These are phyloP conservation scores for Ophiothrix spiculata DNA, from an alignment of 35 echinoderm and acorn worm species.

Conservation along the genomic window DNA sequence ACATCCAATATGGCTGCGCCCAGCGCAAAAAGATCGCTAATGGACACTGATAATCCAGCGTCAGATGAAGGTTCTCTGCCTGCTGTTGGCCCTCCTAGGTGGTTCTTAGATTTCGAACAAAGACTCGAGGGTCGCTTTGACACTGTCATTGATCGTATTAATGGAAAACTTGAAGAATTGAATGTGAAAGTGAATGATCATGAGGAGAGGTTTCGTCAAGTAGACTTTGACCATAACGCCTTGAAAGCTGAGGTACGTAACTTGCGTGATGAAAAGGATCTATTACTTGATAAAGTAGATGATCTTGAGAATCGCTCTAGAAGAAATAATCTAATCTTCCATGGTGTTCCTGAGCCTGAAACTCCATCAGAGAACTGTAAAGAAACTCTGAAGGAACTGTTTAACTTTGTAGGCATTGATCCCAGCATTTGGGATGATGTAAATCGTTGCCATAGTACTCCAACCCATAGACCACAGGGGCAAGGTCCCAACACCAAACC, in stretches of 20 bases:
- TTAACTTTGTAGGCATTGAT: neutral
- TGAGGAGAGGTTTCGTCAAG: neutral
- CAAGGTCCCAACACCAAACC: neutral
- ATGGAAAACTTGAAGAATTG: neutral
- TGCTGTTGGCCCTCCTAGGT: neutral
- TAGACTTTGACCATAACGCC: neutral
- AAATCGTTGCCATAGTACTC: no score
- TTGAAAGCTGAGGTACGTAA: neutral
- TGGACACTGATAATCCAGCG: no score
- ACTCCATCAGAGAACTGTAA: neutral
- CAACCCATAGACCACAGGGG: neutral
- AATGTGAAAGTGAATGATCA: neutral
- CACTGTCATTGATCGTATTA: neutral
- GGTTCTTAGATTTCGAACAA: neutral
- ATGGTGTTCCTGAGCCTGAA: neutral
- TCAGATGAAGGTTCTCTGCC: no score
- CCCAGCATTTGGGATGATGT: neutral
- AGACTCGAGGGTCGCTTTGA: neutral
- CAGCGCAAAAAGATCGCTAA: no score
- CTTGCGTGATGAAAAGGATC: neutral
- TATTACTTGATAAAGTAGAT: neutral
- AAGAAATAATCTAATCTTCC: neutral
- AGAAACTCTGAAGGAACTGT: neutral
- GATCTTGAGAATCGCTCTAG: neutral
- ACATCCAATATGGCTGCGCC: no score